Percentiles rank a stretch among this genome's conserved stretches.
Conservation (phyloP, 23 tunicate genomes). For the Styela plicata region DNA sequence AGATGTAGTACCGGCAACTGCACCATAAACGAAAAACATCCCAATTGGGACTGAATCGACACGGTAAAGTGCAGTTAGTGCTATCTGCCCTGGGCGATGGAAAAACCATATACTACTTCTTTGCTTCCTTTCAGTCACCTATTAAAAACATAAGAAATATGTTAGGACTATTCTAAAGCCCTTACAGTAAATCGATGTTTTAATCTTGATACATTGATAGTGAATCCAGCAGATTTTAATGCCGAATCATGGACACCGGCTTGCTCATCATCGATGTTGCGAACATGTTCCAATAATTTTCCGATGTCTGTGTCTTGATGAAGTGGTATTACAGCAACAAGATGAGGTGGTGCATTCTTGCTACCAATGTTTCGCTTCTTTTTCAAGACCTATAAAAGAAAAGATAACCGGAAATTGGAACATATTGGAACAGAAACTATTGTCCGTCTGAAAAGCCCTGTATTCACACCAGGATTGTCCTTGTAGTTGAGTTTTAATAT, state of each 20-base stretch:
- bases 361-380: conserved; percentile 61
- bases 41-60: too few relatives aligned
- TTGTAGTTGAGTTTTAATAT: too few relatives aligned
- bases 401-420: neutral
- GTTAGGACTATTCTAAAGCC: too few relatives aligned
- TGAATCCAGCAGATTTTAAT: conserved; percentile 54
- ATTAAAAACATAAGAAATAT: too few relatives aligned
- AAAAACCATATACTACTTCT: too few relatives aligned
- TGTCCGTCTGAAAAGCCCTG: neutral
- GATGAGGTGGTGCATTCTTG: conserved; percentile 61
- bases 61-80: too few relatives aligned
- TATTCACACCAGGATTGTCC: too few relatives aligned
- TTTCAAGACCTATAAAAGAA: conserved; percentile 34
- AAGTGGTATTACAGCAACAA: conserved; percentile 61
- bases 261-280: conserved; percentile 28
- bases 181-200: conserved; percentile 74
- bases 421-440: neutral
- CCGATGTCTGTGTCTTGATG: conserved; percentile 52
- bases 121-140: too few relatives aligned
- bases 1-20: too few relatives aligned
- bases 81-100: too few relatives aligned
- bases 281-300: conserved; percentile 29
- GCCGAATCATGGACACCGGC: conserved; percentile 19
- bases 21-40: too few relatives aligned
- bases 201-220: conserved; percentile 68